A percentile compares a stretch with the other conserved stretches of the same genome.
Conservation (phyloP, 2,797 vertebrate species). For the Taeniopygia guttata region DNA sequence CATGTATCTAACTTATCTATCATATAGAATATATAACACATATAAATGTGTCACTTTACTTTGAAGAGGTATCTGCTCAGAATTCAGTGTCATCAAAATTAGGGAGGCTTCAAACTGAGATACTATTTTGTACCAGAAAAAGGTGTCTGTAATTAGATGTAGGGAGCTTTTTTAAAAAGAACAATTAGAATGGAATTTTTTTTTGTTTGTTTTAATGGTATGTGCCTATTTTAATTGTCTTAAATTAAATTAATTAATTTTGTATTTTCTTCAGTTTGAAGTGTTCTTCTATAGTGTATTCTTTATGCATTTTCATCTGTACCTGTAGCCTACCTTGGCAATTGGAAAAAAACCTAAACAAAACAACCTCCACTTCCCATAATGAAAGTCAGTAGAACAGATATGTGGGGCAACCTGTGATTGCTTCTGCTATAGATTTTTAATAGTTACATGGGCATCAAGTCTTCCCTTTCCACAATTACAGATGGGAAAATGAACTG, state of each 20-base stretch:
- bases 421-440: background rate
- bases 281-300: background rate
- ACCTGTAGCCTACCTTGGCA: background rate
- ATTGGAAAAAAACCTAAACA: background rate
- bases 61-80: background rate
- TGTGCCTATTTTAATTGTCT: background rate
- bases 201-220: background rate
- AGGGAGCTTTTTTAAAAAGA: background rate
- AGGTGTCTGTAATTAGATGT: background rate
- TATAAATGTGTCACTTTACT: background rate
- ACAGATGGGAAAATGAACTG: background rate
- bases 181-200: background rate
- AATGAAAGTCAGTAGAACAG: background rate
- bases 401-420: background rate
- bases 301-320: background rate
- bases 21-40: background rate
- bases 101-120: background rate
- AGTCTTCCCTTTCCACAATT: background rate
- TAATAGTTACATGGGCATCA: background rate
- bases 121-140: background rate
- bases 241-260: background rate
- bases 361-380: background rate
- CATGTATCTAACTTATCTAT: background rate
- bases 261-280: background rate
- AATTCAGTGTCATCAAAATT: background rate